Evolutionary conservation across 2,113 vertebrate species (phyloP).

Genomic region (Solenodon paradoxus): DNA sequence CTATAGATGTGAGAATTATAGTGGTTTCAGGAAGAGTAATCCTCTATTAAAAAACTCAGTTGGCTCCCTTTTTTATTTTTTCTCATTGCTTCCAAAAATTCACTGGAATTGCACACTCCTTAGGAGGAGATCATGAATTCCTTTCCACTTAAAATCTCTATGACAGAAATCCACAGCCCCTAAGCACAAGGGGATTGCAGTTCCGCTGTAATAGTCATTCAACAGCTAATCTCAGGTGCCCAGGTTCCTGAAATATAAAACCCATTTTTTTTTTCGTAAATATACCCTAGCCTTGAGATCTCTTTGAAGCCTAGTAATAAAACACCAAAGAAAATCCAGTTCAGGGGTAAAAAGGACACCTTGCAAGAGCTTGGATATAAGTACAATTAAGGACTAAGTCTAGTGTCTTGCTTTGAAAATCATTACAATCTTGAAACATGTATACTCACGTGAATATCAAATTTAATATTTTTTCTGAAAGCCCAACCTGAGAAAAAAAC

Average conservation of each 20-base stretch:
- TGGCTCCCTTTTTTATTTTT: background rate
- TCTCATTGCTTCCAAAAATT: conserved; percentile 4
- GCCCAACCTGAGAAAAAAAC: background rate
- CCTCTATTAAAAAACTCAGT: conserved; percentile 33
- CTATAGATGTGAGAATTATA: background rate
- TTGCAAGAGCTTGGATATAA: background rate
- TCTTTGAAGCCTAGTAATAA: conserved; percentile 30
- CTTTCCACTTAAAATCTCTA: conserved; percentile 54
- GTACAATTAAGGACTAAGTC: background rate
- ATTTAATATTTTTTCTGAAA: background rate
- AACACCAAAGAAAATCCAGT: background rate
- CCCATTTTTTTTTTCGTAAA: background rate
- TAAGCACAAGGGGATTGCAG: conserved; percentile 52
- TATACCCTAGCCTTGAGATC: conserved; percentile 2
- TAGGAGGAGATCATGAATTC: conserved; percentile 37
- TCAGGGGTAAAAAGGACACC: background rate
- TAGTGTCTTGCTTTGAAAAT: background rate
- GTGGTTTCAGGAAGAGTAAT: conserved; percentile 39
- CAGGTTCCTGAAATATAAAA: conserved; percentile 31
- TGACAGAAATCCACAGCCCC: conserved; percentile 25
- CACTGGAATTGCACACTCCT: conserved; percentile 24
- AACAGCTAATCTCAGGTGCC: conserved; percentile 38
- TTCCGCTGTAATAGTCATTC: conserved; percentile 37
- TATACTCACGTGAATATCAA: background rate
- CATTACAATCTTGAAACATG: background rate